A percentile compares a stretch with the other conserved stretches of the same genome.
Evolutionary conservation across 2,797 vertebrate genomes (phyloP).

Genomic region (Loriculus beryllinus): DNA sequence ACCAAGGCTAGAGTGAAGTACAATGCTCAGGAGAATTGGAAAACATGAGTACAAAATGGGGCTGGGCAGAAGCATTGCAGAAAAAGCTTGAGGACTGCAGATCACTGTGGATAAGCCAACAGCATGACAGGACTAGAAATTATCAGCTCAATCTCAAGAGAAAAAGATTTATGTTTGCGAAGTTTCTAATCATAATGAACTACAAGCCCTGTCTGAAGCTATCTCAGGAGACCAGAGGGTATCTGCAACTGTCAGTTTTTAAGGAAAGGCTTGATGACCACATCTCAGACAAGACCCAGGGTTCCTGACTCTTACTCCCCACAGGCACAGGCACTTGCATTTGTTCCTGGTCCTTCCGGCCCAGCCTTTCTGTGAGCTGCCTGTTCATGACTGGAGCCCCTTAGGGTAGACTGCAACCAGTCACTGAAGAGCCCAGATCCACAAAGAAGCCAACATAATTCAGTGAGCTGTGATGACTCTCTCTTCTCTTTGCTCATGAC

Average conservation of each 20-base stretch:
- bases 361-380: background rate
- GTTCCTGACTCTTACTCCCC: background rate
- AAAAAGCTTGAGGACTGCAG: background rate
- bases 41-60: background rate
- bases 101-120: background rate
- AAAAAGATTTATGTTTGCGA: background rate
- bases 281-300: background rate
- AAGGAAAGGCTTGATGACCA: background rate
- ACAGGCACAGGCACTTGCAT: background rate
- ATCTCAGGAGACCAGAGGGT: background rate
- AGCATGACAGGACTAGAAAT: background rate
- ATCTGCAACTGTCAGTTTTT: background rate
- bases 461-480: background rate
- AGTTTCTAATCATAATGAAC: background rate
- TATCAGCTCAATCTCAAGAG: background rate
- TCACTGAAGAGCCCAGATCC: background rate
- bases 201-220: background rate
- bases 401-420: background rate
- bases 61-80: background rate
- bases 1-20: background rate
- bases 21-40: background rate
- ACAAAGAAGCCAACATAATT: background rate
- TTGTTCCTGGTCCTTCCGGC: fast-evolving
- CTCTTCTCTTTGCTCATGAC: background rate
- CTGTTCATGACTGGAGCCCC: background rate